These are phyloP conservation scores for Mionectes macconnelli DNA, from an alignment of 2,113 vertebrate genomes.

Conservation along the genomic window DNA sequence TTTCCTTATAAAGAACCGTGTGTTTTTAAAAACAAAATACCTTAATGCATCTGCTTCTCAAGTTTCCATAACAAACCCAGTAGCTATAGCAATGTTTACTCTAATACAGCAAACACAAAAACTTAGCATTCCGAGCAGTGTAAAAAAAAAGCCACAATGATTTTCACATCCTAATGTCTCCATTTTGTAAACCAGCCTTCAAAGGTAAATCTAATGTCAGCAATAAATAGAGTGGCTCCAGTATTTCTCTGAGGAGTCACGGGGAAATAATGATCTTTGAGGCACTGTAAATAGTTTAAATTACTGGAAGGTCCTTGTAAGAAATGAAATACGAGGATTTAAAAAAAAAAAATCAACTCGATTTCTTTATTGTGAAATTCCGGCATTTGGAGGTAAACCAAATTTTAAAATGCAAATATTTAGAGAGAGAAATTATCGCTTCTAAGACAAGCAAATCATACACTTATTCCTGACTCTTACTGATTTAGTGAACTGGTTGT, in stretches of 20 bases:
- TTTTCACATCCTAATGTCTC: constrained; percentile 67
- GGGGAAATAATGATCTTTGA: constrained; percentile 68
- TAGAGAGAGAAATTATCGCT: constrained; percentile 54
- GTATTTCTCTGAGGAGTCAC: constrained; percentile 65
- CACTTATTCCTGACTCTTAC: constrained; percentile 41
- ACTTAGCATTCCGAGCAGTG: constrained; percentile 27
- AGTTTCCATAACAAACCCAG: constrained; percentile 39
- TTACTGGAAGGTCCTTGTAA: constrained; percentile 69
- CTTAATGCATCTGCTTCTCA: constrained; percentile 37
- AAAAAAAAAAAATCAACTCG: constrained; percentile 1
- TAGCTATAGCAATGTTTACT: constrained; percentile 28
- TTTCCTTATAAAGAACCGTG: neutral
- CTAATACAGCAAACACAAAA: constrained; percentile 33
- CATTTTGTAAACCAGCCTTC: constrained; percentile 71
- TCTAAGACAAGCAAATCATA: constrained; percentile 58
- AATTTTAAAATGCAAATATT: constrained; percentile 70
- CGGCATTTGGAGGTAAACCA: constrained; percentile 52
- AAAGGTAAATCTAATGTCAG: constrained; percentile 71
- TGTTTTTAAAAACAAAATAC: constrained; percentile 35
- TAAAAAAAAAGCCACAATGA: constrained; percentile 65
- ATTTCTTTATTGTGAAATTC: constrained; percentile 42
- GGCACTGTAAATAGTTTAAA: constrained; percentile 75
- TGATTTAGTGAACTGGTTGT: constrained; percentile 52
- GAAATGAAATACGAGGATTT: constrained; percentile 64
- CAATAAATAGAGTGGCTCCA: constrained; percentile 65